Base-by-base conservation (phyloP, 2,797 vertebrate genomes). In the Choloepus didactylus region DNA sequence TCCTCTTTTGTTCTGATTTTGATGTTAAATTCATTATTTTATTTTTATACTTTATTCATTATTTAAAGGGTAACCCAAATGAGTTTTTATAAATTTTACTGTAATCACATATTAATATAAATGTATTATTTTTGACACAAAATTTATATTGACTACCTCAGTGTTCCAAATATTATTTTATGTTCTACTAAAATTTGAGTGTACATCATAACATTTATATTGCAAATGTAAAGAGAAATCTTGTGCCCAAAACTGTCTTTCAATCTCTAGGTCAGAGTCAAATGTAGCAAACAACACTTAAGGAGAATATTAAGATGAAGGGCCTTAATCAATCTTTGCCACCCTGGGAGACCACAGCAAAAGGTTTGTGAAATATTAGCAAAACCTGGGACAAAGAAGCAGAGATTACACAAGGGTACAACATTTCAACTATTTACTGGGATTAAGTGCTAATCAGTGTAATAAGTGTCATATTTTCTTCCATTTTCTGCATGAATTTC, bases 21-120 rank as follows among this genome's bases (percentile, higher is more conserved):
- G 62, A 54, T 80, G n/a, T 87, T 90, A 81, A 60, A 56, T 88
- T 96, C 27, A 72, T 64, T 94, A 87, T 80, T 96, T 95, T 79
- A 51, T 72, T 76, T 31, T 69, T 25, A 49, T 76, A 60, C 38
- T 91, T 85, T 96, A 72, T 77, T 94, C 29, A 41, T 92, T 93
- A 72, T 79, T 76, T 87, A 89, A 88, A 83, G 9, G 35, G 1
- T 29, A 93, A 77, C 31, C 27, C 16, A 31, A 75, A 49, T 9
- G 64, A 73, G 44, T 80, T 80, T 80, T 29, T 0, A 41, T 49
- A 54, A 46, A 44, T 90, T 92, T 87, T 73, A 49, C 5, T 60
- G 1, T 76, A 90, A 59, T 5, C 10, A 92, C 21, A 59, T 89
- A 85, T 46, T 89, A 49, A 62, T 62, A 75, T 93, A 88, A 77